These are phyloP conservation scores for Smutsia gigantea DNA, from an alignment of 2,797 vertebrate species.

Conservation along the genomic window DNA sequence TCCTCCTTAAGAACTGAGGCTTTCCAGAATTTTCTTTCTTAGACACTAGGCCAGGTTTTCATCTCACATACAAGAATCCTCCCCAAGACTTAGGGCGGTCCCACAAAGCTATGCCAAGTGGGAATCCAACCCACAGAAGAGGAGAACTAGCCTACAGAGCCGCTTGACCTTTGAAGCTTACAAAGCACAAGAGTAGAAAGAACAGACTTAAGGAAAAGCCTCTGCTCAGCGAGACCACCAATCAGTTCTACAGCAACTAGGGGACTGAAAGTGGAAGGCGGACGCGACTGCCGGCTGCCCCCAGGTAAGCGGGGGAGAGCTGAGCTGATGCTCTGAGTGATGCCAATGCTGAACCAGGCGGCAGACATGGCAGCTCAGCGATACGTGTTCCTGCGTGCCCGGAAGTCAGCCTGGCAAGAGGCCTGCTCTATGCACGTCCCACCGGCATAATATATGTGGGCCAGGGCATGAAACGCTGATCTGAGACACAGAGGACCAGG, in stretches of 20 bases:
- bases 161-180: fast-evolving
- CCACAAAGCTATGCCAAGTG: not conserved
- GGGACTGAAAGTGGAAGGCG: fast-evolving
- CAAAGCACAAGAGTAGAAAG: not conserved
- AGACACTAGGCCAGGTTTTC: not conserved
- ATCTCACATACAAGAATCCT: not conserved
- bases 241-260: fast-evolving
- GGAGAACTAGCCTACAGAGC: not conserved
- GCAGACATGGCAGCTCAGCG: fast-evolving
- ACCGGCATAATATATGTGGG: fast-evolving
- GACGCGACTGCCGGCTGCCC: fast-evolving
- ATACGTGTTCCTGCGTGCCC: fast-evolving
- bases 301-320: not conserved
- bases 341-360: fast-evolving
- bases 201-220: fast-evolving
- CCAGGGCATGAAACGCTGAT: fast-evolving
- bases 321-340: not conserved
- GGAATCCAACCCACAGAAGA: not conserved
- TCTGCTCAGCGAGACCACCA: not conserved
- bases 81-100: not conserved
- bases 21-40: not conserved
- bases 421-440: fast-evolving
- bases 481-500: not conserved
- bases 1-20: not conserved
- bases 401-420: not conserved